These are phyloP conservation scores for Myrmecophaga tridactyla DNA, from an alignment of 2,113 vertebrate species.

Conservation along the genomic window DNA sequence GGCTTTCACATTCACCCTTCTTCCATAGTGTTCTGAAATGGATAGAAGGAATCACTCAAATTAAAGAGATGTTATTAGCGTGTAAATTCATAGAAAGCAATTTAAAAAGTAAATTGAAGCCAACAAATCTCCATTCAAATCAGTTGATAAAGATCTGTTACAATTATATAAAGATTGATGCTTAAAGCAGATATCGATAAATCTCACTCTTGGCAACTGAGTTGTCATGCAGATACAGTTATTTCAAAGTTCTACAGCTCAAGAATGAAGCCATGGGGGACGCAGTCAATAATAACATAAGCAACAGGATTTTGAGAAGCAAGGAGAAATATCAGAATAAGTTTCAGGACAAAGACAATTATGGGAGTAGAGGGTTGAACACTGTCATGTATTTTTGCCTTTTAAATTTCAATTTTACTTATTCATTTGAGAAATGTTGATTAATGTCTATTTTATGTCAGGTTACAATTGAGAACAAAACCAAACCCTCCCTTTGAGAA, in stretches of 20 bases:
- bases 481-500: neutral
- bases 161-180: neutral
- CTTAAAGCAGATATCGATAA: neutral
- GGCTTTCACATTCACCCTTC: neutral
- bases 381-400: neutral
- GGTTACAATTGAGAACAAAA: neutral
- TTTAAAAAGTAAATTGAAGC: neutral
- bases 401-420: neutral
- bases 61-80: neutral
- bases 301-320: neutral
- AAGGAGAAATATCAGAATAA: neutral
- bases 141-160: neutral
- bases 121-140: neutral
- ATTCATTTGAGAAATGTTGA: neutral
- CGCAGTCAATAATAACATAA: neutral
- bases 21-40: neutral
- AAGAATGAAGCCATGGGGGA: neutral
- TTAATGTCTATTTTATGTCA: neutral
- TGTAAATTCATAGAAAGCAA: neutral
- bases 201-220: neutral
- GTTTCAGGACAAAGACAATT: neutral
- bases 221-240: neutral
- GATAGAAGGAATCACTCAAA: neutral
- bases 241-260: neutral
- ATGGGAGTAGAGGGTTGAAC: neutral